Evolutionary conservation across 2,113 vertebrate species (phyloP), one percentile per base, ranked within the genome.

Genomic region (Cercopithecus mona): DNA sequence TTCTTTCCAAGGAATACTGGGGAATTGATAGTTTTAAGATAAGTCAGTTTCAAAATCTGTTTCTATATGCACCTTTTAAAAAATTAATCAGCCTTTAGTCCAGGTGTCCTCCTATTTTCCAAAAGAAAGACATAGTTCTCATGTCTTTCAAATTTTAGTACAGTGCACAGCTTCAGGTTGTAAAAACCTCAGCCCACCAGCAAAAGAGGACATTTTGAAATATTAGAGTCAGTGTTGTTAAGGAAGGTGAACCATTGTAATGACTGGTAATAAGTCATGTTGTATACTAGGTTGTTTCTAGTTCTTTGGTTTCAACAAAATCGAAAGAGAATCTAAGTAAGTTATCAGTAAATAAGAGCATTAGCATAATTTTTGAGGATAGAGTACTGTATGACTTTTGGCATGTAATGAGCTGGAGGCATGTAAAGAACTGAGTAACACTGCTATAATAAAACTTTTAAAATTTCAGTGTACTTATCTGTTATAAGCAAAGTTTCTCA

Each of bases 231-330:
- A 40, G n/a, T 45, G 11, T 2, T 86, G 50, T 50, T 89, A 57
- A 94, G 48, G 13, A 50, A 50, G 32, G 3, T 78, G 32, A 94
- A 35, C 92, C 61, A 78, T 6, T 89, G 3, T 64, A 78, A 48
- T 79, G 27, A 64, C 35, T 95, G 48, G 6, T 43, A 90, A 75
- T 73, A 87, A 75, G 35, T 95, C 79, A 16, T 97, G 17, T 82
- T 83, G 1, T 38, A 40, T 66, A 75, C 23, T 27, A 88, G 72
- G 12, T 94, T 83, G 59, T 96, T 94, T 66, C 20, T 5, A 83
- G 25, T 68, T 90, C 38, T 88, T 70, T 92, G 61, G 13, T 73
- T 93, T 96, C 57, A 90, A 22, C 22, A 94, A 50, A 95, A 83
- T 35, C 48, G 68, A 91, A 89, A 70, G 64, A 90, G 50, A 16